Conservation (phyloP, 2,888 invertebrate genomes). For the Spilarctia lutea region DNA sequence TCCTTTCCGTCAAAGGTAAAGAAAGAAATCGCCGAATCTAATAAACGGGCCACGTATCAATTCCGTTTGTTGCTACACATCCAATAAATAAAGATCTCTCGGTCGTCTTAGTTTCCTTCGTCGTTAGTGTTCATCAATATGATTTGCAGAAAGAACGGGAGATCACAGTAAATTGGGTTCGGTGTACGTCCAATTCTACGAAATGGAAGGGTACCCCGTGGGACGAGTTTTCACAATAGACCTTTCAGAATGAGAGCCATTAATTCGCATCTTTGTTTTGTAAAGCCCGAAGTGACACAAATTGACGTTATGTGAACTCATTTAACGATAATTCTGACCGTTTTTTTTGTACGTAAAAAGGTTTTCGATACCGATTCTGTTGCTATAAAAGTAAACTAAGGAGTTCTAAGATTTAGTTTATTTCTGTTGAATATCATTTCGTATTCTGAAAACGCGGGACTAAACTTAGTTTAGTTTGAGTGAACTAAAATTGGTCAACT, state of each 20-base stretch:
- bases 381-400: constrained; percentile 20
- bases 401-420: not conserved
- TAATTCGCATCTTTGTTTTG: constrained; percentile 86
- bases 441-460: not conserved
- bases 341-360: constrained; percentile 58
- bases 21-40: constrained; percentile 84
- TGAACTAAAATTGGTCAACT: not conserved
- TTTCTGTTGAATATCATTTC: not conserved
- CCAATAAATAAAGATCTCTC: constrained; percentile 70
- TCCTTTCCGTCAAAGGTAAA: constrained; percentile 81
- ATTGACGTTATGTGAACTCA: constrained; percentile 79
- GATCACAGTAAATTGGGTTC: constrained; percentile 72
- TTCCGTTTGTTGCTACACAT: constrained; percentile 78
- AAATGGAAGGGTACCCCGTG: constrained; percentile 83
- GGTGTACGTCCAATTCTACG: constrained; percentile 80
- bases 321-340: constrained; percentile 75
- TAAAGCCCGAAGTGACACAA: constrained; percentile 81
- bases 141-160: constrained; percentile 61
- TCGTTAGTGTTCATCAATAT: constrained; percentile 68
- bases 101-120: constrained; percentile 58
- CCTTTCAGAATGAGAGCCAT: constrained; percentile 82
- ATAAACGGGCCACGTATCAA: constrained; percentile 81
- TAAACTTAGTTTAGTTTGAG: not conserved
- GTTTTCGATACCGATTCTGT: constrained; percentile 43
- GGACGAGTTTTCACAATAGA: constrained; percentile 82